Percentiles rank a stretch among this genome's conserved stretches.
Evolutionary conservation across 1,140 invertebrate species (phyloP).

Genomic region (Trachymyrmex cornetzi): DNA sequence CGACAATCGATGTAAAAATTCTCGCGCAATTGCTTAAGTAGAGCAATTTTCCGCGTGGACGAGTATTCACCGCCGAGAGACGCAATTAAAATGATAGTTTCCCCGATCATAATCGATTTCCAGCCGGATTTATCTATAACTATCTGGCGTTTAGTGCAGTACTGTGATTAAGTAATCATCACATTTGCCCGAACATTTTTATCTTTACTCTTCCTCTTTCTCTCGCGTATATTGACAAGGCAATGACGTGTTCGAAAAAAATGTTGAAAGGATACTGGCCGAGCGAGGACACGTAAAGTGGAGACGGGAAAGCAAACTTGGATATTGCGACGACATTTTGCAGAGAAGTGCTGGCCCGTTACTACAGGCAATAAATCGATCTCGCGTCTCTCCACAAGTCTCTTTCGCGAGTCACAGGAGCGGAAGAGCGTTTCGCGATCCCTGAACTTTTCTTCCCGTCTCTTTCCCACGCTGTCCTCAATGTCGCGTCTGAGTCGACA

Average conservation of each 20-base stretch:
- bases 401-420: slow-evolving; percentile 53
- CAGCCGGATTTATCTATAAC: not conserved
- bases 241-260: slow-evolving; percentile 20
- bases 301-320: slow-evolving; percentile 16
- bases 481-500: not conserved
- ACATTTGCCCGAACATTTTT: slow-evolving; percentile 3
- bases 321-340: slow-evolving; percentile 24
- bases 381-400: slow-evolving; percentile 29
- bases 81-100: slow-evolving; percentile 17
- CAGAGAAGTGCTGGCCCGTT: slow-evolving; percentile 21
- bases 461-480: slow-evolving; percentile 39
- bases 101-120: not conserved
- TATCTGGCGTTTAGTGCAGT: not conserved
- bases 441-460: slow-evolving; percentile 11
- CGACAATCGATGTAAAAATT: slow-evolving; percentile 1
- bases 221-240: not conserved
- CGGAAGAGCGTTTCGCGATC: slow-evolving; percentile 17
- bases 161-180: slow-evolving; percentile 29
- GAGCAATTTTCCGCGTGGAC: slow-evolving; percentile 41
- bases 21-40: not conserved
- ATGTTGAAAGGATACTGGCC: not conserved
- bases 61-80: not conserved
- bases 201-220: slow-evolving; percentile 33
- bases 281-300: not conserved
- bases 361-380: slow-evolving; percentile 56